phyloP scores from a whole-genome alignment of 2,888 invertebrate species.

The Cerceris ruficornis region DNA sequence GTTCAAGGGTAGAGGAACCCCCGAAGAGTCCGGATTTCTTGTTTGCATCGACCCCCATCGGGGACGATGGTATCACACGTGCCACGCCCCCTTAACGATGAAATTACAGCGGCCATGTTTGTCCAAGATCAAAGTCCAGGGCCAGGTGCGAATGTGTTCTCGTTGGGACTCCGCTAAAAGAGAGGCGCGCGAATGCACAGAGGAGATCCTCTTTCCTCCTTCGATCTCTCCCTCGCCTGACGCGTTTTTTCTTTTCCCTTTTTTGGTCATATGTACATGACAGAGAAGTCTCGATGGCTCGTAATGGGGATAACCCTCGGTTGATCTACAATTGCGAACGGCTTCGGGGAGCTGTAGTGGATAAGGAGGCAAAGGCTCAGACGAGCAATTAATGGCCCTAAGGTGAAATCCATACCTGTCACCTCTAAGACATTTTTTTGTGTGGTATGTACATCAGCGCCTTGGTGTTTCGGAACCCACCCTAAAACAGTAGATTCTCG shows the following conservation, averaged over 20 bases:
- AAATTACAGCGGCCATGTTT: constrained; percentile 73
- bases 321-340: no score
- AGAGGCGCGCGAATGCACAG: constrained; percentile 28
- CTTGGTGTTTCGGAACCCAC: no score
- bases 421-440: no score
- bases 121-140: constrained; percentile 64
- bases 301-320: no score
- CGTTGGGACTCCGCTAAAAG: constrained; percentile 18
- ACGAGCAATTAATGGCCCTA: no score
- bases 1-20: constrained; percentile 29
- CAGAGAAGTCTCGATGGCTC: not conserved
- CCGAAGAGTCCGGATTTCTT: constrained; percentile 53
- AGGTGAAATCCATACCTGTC: no score
- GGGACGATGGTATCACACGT: constrained; percentile 57
- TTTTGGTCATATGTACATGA: not conserved
- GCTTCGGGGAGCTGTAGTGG: no score
- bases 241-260: not conserved
- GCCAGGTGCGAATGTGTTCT: constrained; percentile 66
- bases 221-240: constrained; percentile 1
- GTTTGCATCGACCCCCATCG: constrained; percentile 58
- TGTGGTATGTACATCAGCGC: no score
- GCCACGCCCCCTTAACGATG: constrained; percentile 72
- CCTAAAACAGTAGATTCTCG: no score
- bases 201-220: constrained; percentile 16
- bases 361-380: no score